phyloP scores from a whole-genome alignment of 1,140 invertebrate genomes.

The Amyelois transitella region DNA sequence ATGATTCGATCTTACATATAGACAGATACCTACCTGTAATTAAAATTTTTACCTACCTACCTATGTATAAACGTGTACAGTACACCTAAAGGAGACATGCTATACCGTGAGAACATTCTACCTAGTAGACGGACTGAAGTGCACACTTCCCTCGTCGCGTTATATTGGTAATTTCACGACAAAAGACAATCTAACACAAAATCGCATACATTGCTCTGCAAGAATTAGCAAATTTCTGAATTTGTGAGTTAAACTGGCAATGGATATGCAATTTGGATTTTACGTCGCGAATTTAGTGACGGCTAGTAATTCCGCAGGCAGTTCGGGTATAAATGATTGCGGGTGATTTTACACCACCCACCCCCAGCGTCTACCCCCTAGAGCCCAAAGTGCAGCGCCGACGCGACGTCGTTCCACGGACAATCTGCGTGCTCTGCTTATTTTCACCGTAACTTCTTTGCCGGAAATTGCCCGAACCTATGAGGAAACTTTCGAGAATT shows the following conservation, averaged over 20 bases:
- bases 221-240: neutral
- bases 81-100: conserved; percentile 10
- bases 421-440: conserved; percentile 73
- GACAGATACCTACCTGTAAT: too few relatives aligned
- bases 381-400: conserved; percentile 57
- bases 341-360: conserved; percentile 70
- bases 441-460: conserved; percentile 70
- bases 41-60: neutral
- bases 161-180: conserved; percentile 13
- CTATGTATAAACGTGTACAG: too few relatives aligned
- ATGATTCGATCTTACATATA: too few relatives aligned
- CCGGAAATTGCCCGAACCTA: conserved; percentile 66
- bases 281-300: conserved; percentile 49
- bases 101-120: conserved; percentile 19
- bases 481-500: neutral
- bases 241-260: conserved; percentile 1
- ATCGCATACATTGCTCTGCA: conserved; percentile 2
- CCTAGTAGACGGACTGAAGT: conserved; percentile 18
- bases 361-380: conserved; percentile 42
- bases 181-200: neutral
- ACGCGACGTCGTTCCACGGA: conserved; percentile 59
- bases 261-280: conserved; percentile 5
- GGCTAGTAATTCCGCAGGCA: conserved; percentile 67
- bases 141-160: conserved; percentile 14
- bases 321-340: conserved; percentile 73